phyloP scores from a whole-genome alignment of 2,888 invertebrate species.

The Amphipoea oculea region DNA sequence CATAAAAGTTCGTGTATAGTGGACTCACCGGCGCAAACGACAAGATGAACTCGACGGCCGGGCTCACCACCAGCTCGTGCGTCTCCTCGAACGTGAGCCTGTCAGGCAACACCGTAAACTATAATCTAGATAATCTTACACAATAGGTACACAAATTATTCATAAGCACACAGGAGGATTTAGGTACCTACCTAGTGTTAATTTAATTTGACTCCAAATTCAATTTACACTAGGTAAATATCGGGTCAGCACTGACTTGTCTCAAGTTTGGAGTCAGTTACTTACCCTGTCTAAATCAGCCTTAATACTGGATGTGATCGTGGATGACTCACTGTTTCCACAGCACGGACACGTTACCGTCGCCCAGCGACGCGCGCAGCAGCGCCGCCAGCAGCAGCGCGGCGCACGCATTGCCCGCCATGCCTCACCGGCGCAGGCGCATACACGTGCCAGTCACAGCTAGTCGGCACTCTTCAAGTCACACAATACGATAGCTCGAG shows the following conservation, averaged over 20 bases:
- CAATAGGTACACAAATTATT: neutral
- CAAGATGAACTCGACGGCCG: constrained; percentile 81
- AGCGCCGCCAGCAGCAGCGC: constrained; percentile 31
- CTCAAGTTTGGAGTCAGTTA: too few relatives aligned
- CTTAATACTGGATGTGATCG: neutral
- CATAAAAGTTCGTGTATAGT: neutral
- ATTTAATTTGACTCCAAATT: too few relatives aligned
- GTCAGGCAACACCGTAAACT: constrained; percentile 36
- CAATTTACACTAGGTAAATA: too few relatives aligned
- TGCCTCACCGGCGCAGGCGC: neutral
- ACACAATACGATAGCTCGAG: neutral
- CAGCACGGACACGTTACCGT: constrained; percentile 71
- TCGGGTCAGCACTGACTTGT: too few relatives aligned
- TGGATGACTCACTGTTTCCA: constrained; percentile 70
- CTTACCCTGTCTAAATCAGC: too few relatives aligned
- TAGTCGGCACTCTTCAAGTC: constrained; percentile 18
- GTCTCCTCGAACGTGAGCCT: constrained; percentile 79
- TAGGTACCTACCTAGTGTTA: too few relatives aligned
- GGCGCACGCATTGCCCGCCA: neutral
- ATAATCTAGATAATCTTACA: neutral
- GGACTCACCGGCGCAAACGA: constrained; percentile 81
- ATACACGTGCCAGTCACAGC: neutral
- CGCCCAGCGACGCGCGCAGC: constrained; percentile 46
- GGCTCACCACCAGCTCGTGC: constrained; percentile 76
- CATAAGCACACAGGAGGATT: neutral